Base-by-base conservation (phyloP, 2,797 vertebrate genomes). In the Notoglanidium macrostoma region DNA sequence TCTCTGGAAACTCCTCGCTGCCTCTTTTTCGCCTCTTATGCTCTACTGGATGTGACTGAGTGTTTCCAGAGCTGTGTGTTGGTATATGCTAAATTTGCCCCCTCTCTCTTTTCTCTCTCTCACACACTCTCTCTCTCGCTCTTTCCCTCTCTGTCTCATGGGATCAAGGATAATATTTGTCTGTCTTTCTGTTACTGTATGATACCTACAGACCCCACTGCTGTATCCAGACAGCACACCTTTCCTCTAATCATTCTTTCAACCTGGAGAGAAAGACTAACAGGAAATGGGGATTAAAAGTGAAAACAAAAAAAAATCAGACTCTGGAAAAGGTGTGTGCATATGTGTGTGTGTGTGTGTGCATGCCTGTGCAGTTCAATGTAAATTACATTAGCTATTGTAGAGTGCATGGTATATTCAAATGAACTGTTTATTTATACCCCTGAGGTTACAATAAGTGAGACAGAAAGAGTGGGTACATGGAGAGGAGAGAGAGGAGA, bases 281-380 rank as follows among this genome's bases (percentile, higher is more conserved):
- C 95, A 94, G 94, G 94, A 95, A 96, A 94, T 95, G 94, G 93
- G 95, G 93, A 90, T 93, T 92, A 94, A 92, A 94, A 94, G 95
- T 94, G 17, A 40, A 40, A 55, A 78, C 5, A 29, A 54, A 91
- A 83, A 49, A 61, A 46, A 40, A n/a, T 6, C 5, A 5, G 2
- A 79, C 54, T 68, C 44, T 26, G 21, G 26, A 44, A 46, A 76
- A 76, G 73, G 26, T 78, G 76, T 35, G n/a, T 77, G 51, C 55
- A 63, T 73, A 63, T 90, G 78, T 82, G 82, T 86, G 83, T 19
- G 79, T 79, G 83, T 65, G 68, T 85, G 81, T 19, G 44, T 68
- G 29, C 76, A 54, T 49, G 49, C 74, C 61, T 79, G 74, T 46
- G 70, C 54, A 85, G 9, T 65, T 82, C 15, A 49, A 65, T 51